A percentile compares a stretch with the other conserved stretches of the same genome.
These are phyloP conservation scores for Cyprinodon brontotheroides DNA, from an alignment of 2,113 vertebrate species.

Conservation along the genomic window DNA sequence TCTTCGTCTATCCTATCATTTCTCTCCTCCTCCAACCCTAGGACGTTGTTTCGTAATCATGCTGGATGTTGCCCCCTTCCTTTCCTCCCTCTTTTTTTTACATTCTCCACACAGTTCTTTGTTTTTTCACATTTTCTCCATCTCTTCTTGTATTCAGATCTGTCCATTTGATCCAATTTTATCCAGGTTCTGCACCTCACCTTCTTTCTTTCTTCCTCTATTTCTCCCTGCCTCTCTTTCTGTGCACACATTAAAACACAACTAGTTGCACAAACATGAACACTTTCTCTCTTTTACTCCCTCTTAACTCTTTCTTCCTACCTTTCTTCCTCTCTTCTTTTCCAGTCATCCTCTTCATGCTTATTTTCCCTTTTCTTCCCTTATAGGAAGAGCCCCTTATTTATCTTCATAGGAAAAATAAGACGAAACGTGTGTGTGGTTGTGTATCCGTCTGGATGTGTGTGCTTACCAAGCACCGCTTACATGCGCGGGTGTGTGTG, in stretches of 20 bases:
- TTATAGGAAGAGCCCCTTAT: constrained; percentile 82
- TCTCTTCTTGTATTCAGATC: constrained; percentile 68
- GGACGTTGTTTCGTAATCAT: constrained; percentile 90
- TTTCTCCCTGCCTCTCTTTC: constrained; percentile 56
- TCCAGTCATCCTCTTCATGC: constrained; percentile 67
- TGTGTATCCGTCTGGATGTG: constrained; percentile 69
- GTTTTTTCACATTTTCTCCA: constrained; percentile 57
- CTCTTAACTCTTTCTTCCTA: not conserved
- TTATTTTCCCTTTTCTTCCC: constrained; percentile 82
- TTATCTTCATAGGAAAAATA: constrained; percentile 77
- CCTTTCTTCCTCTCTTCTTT: constrained; percentile 44
- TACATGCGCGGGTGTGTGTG: constrained; percentile 9
- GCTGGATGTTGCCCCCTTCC: constrained; percentile 86
- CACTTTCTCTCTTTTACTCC: constrained; percentile 22
- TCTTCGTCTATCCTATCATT: constrained; percentile 63
- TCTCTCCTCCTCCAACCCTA: constrained; percentile 82
- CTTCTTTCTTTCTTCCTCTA: constrained; percentile 42
- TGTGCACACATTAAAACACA: constrained; percentile 50
- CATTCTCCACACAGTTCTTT: constrained; percentile 57
- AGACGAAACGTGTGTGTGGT: constrained; percentile 75
- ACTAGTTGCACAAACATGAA: constrained; percentile 36
- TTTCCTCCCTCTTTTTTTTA: constrained; percentile 50
- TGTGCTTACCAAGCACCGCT: constrained; percentile 74
- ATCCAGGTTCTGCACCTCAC: constrained; percentile 75
- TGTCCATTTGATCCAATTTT: constrained; percentile 69